Evolutionary conservation across 2,888 invertebrate species (phyloP).

Genomic region (Cantharis rustica): DNA sequence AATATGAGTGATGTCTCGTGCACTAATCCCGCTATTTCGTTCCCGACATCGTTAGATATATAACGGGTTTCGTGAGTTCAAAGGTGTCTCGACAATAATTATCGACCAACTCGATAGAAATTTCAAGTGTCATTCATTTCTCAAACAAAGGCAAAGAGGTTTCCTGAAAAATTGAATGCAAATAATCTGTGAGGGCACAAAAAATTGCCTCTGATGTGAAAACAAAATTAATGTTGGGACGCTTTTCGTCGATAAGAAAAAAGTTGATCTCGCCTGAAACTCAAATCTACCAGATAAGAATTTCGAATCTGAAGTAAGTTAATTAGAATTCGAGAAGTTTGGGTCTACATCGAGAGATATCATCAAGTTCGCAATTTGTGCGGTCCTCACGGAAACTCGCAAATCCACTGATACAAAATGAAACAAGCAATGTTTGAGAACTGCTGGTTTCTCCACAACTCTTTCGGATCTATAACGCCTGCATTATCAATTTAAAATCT

Average conservation of each 20-base stretch:
- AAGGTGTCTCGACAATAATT: neutral
- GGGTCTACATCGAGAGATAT: neutral
- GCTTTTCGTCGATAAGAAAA: neutral
- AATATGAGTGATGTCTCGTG: neutral
- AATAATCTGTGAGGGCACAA: neutral
- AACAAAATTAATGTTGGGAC: neutral
- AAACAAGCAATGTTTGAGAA: neutral
- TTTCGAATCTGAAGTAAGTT: neutral
- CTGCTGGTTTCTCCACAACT: neutral
- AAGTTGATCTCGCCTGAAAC: neutral
- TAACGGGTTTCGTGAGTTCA: neutral
- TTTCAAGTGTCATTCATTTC: neutral
- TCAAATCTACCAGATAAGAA: neutral
- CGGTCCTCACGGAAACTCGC: neutral
- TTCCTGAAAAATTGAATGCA: neutral
- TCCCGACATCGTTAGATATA: too few species aligned
- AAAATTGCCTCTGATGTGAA: neutral
- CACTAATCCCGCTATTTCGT: neutral
- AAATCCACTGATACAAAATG: neutral
- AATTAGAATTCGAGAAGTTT: neutral
- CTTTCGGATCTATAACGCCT: neutral
- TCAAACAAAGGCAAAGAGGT: neutral
- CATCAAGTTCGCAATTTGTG: neutral
- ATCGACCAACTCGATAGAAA: neutral
- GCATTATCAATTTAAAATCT: neutral